phyloP scores from a whole-genome alignment of 2,888 invertebrate genomes.

The Papilio protenor region DNA sequence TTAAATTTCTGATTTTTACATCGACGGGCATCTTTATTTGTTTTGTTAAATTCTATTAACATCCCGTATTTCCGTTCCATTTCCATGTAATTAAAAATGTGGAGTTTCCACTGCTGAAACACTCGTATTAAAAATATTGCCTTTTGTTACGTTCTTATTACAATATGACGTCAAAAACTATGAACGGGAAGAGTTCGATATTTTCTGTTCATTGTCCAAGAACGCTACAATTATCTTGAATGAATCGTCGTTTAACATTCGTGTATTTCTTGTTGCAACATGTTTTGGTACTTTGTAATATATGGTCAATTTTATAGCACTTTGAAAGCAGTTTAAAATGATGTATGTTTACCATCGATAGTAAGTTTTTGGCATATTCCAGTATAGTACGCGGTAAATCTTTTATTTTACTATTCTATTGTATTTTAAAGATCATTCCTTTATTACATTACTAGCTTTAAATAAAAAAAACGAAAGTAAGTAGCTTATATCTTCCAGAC shows the following conservation, averaged over 20 bases:
- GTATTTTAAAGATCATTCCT: neutral
- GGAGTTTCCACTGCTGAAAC: no score
- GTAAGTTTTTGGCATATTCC: slow-evolving; percentile 11
- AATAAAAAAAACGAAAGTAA: no score
- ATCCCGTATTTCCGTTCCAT: neutral
- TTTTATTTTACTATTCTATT: slow-evolving; percentile 14
- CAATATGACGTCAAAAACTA: no score
- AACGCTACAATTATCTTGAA: neutral
- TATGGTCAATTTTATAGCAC: slow-evolving; percentile 29
- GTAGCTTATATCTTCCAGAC: no score
- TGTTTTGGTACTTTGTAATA: slow-evolving; percentile 12
- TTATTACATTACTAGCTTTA: neutral
- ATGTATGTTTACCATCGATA: slow-evolving; percentile 19
- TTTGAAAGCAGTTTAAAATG: slow-evolving; percentile 28
- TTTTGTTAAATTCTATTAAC: neutral
- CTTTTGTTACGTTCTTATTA: no score
- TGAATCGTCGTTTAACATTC: slow-evolving; percentile 1
- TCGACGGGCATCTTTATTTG: no score
- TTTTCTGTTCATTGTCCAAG: no score
- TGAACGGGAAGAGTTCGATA: no score
- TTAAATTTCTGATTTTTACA: neutral
- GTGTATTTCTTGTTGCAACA: slow-evolving; percentile 1
- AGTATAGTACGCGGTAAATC: slow-evolving; percentile 5
- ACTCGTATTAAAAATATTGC: no score
- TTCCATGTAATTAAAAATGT: no score